Evolutionary conservation across 2,113 vertebrate genomes (phyloP).

Genomic region (Cyprinus carpio): DNA sequence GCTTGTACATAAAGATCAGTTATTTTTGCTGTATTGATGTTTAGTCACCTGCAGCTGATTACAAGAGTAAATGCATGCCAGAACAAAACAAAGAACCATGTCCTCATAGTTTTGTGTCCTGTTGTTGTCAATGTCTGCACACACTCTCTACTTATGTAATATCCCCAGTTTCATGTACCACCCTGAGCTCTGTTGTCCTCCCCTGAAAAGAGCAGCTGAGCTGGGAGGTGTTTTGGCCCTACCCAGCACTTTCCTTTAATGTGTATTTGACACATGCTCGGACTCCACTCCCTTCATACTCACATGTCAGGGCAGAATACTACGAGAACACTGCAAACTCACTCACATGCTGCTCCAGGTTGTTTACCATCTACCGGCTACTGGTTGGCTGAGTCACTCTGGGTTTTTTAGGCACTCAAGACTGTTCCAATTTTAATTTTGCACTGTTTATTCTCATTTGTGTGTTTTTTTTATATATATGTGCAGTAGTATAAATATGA

Average conservation of each 20-base stretch:
- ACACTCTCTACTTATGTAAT: constrained; percentile 32
- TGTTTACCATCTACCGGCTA: constrained; percentile 63
- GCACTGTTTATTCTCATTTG: background rate
- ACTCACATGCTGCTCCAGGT: constrained; percentile 65
- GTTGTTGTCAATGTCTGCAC: background rate
- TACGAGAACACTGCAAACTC: constrained; percentile 57
- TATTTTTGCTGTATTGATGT: background rate
- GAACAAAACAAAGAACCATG: background rate
- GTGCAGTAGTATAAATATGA: background rate
- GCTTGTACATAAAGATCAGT: background rate
- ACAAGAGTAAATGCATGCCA: background rate
- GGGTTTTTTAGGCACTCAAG: background rate
- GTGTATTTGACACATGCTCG: constrained; percentile 9
- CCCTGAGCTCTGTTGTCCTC: constrained; percentile 27
- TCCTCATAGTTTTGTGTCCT: background rate
- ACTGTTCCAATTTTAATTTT: background rate
- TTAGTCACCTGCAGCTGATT: background rate
- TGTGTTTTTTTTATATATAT: background rate
- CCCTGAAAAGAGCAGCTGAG: constrained; percentile 24
- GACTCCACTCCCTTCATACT: constrained; percentile 53
- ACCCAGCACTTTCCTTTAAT: constrained; percentile 15
- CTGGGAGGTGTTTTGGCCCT: background rate
- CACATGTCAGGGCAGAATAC: constrained; percentile 65
- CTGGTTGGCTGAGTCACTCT: constrained; percentile 43
- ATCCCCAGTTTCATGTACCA: constrained; percentile 18